phyloP scores from a whole-genome alignment of 2,888 invertebrate species.

The Pantelozetes paolii region DNA sequence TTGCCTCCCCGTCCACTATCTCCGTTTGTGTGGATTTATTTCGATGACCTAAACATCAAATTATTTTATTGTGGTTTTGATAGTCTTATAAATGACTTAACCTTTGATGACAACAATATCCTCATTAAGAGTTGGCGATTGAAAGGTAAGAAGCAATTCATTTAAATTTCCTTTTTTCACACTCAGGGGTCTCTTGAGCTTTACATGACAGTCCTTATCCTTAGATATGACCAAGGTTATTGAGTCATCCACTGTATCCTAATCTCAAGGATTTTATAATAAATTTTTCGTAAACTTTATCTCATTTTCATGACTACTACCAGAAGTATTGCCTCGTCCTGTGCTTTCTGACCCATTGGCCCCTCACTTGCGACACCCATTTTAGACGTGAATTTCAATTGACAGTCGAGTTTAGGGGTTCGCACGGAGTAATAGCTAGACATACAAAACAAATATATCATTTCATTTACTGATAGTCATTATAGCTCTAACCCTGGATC shows the following conservation, averaged over 20 bases:
- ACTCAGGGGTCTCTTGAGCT: slow-evolving; percentile 42
- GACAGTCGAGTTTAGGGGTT: slow-evolving; percentile 48
- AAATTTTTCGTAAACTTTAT: not conserved
- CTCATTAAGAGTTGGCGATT: slow-evolving; percentile 42
- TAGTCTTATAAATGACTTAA: not conserved
- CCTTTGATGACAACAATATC: slow-evolving; percentile 45
- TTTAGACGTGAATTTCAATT: slow-evolving; percentile 48
- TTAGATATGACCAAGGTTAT: slow-evolving; percentile 42
- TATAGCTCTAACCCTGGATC: slow-evolving; percentile 44
- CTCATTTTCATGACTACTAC: not conserved
- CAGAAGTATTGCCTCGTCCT: slow-evolving; percentile 41
- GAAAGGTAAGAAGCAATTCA: slow-evolving; percentile 44
- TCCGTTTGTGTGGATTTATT: slow-evolving; percentile 42
- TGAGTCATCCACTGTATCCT: slow-evolving; percentile 45
- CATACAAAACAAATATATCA: not conserved
- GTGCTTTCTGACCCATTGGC: slow-evolving; percentile 34
- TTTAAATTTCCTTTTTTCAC: slow-evolving; percentile 43
- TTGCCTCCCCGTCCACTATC: slow-evolving; percentile 43
- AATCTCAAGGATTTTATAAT: not conserved
- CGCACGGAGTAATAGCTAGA: slow-evolving; percentile 47
- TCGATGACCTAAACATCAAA: slow-evolving; percentile 38
- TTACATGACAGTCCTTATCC: slow-evolving; percentile 44
- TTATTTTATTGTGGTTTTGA: not conserved
- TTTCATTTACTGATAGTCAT: not conserved
- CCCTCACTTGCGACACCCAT: slow-evolving; percentile 36